Evolutionary conservation across 2,888 invertebrate genomes (phyloP).

Genomic region (Nephrotoma appendiculata): DNA sequence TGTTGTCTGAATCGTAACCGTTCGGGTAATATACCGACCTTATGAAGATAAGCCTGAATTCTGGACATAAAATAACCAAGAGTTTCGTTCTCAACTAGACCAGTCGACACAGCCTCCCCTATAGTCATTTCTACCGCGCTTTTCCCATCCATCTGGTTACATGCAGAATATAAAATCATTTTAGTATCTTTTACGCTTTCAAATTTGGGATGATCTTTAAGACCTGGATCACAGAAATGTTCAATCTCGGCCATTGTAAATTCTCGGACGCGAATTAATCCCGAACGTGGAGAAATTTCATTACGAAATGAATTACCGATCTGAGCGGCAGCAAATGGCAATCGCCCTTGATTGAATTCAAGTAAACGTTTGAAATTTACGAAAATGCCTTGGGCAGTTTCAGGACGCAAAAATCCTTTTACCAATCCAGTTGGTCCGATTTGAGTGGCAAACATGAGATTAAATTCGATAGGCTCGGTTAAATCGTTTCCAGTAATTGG

Average conservation of each 20-base stretch:
- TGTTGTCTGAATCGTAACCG: conserved; percentile 93
- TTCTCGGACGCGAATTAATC: conserved; percentile 87
- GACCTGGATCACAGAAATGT: conserved; percentile 89
- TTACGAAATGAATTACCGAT: conserved; percentile 98
- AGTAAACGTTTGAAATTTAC: conserved; percentile 96
- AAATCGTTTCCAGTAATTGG: conserved; percentile 91
- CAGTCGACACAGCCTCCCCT: conserved; percentile 74
- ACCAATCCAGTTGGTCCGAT: conserved; percentile 93
- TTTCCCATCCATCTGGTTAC: conserved; percentile 95
- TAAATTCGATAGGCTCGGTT: conserved; percentile 93
- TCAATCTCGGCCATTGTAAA: conserved; percentile 99
- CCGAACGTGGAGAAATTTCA: conserved; percentile 97
- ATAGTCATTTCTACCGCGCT: conserved; percentile 62
- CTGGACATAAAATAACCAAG: conserved; percentile 96
- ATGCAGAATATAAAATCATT: conserved; percentile 82
- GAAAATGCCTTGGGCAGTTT: conserved; percentile 99
- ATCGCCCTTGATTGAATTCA: conserved; percentile 90
- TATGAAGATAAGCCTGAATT: conserved; percentile 76
- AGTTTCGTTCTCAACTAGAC: conserved; percentile 90
- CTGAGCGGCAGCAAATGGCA: conserved; percentile 98
- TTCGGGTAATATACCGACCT: conserved; percentile 73
- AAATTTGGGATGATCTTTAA: conserved; percentile 87
- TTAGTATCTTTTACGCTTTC: conserved; percentile 54
- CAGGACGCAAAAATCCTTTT: conserved; percentile 90
- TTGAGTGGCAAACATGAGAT: conserved; percentile 96